Conservation (phyloP, 2,113 vertebrate species). For the Amphiprion percula region DNA sequence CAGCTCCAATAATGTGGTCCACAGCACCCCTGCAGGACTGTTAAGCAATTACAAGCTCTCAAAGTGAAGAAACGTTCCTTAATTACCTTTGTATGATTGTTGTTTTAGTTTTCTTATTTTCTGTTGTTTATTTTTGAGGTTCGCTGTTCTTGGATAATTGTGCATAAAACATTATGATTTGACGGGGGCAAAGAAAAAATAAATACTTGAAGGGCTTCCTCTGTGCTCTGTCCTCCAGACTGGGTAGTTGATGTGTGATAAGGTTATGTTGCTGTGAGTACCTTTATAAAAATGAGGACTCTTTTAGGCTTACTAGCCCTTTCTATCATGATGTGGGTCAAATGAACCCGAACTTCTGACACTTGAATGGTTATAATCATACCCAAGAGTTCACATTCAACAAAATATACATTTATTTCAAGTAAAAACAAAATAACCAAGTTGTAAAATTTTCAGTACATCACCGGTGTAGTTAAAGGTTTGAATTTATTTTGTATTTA, state of each 20-base stretch:
- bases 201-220: slow-evolving; percentile 71
- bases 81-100: slow-evolving; percentile 47
- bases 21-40: slow-evolving; percentile 69
- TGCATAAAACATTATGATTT: slow-evolving; percentile 65
- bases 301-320: slow-evolving; percentile 26
- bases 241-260: slow-evolving; percentile 30
- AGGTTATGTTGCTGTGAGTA: slow-evolving; percentile 40
- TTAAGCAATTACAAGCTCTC: slow-evolving; percentile 67
- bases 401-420: slow-evolving; percentile 56
- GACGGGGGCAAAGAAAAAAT: slow-evolving; percentile 45
- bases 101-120: slow-evolving; percentile 63
- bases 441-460: slow-evolving; percentile 73
- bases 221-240: slow-evolving; percentile 51
- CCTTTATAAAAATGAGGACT: slow-evolving; percentile 26
- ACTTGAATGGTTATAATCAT: slow-evolving; percentile 68
- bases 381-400: slow-evolving; percentile 52
- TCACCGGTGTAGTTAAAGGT: slow-evolving; percentile 64
- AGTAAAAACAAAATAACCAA: slow-evolving; percentile 51
- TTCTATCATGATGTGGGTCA: slow-evolving; percentile 60
- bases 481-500: slow-evolving; percentile 77
- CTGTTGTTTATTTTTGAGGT: slow-evolving; percentile 64
- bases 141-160: slow-evolving; percentile 60
- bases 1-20: slow-evolving; percentile 55
- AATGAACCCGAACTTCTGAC: slow-evolving; percentile 50
- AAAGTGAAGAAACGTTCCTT: slow-evolving; percentile 67